phyloP scores from a whole-genome alignment of 1,140 invertebrate genomes.

The Panagrolaimus sp. region DNA sequence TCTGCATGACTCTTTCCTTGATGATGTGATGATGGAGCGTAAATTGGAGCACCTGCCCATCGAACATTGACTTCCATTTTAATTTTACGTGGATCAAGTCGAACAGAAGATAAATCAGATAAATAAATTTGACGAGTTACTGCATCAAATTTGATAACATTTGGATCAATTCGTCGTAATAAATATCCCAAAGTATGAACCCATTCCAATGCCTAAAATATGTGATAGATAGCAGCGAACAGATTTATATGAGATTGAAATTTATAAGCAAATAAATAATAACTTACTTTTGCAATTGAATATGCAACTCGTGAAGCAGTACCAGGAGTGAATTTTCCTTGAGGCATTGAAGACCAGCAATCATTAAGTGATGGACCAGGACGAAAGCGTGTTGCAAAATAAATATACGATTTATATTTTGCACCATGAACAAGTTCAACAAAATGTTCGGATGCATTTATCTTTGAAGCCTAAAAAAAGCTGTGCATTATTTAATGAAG shows the following conservation, averaged over 20 bases:
- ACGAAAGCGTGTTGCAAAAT: constrained; percentile 2
- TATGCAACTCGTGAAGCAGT: not conserved
- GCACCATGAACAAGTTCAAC: constrained; percentile 31
- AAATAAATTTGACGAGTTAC: constrained; percentile 23
- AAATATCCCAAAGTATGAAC: not conserved
- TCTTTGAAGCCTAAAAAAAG: constrained; percentile 19
- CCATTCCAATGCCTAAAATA: too few relatives aligned
- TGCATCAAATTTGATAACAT: constrained; percentile 32
- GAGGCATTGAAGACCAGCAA: not conserved
- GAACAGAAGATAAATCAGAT: constrained; percentile 25
- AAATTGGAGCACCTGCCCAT: constrained; percentile 29
- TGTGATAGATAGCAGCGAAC: too few relatives aligned
- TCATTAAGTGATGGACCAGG: constrained; percentile 6
- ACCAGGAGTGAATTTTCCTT: not conserved
- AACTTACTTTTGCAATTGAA: not conserved
- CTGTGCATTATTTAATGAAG: too few relatives aligned
- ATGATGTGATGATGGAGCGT: constrained; percentile 28
- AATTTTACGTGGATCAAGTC: constrained; percentile 26
- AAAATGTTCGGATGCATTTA: constrained; percentile 27
- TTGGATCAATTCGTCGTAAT: constrained; percentile 31
- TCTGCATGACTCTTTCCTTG: constrained; percentile 18
- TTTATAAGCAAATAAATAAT: too few relatives aligned
- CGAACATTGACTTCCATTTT: constrained; percentile 25
- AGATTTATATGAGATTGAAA: too few relatives aligned
- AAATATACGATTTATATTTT: constrained; percentile 21